Evolutionary conservation across 2,888 invertebrate species (phyloP).

Genomic region (Proisotoma minuta): DNA sequence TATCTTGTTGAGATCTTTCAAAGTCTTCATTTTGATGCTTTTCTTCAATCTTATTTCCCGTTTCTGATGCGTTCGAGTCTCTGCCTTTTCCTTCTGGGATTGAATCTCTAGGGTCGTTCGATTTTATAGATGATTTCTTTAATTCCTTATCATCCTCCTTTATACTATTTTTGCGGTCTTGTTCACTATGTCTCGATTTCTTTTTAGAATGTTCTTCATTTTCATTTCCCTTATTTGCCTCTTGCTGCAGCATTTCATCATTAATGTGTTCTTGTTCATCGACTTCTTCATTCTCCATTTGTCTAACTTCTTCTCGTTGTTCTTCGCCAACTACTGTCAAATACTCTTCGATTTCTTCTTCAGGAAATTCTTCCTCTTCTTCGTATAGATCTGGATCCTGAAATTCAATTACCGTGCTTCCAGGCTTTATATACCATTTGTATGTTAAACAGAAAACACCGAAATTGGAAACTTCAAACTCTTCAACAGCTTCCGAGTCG

Average conservation of each 20-base stretch:
- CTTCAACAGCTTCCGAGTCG: conserved; percentile 34
- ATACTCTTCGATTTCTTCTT: background rate
- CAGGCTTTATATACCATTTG: conserved; percentile 39
- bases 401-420: conserved; percentile 9
- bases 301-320: background rate
- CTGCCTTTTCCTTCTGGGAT: too few species aligned
- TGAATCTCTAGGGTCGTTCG: background rate
- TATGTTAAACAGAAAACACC: conserved; percentile 30
- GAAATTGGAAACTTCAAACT: conserved; percentile 30
- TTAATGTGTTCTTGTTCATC: background rate
- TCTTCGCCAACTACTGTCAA: background rate
- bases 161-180: background rate
- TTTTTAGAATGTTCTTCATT: background rate
- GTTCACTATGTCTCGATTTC: background rate
- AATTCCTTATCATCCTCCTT: conserved; percentile 1
- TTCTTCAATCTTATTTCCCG: too few species aligned
- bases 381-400: background rate
- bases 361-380: background rate
- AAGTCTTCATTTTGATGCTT: too few species aligned
- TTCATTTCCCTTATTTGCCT: background rate
- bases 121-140: background rate
- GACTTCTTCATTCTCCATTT: background rate
- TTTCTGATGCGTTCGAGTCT: too few species aligned
- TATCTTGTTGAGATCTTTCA: too few species aligned
- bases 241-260: background rate